Evolutionary conservation across 2,888 invertebrate genomes (phyloP), one percentile per base, ranked within the genome.

Genomic region (Phorcus lineatus): DNA sequence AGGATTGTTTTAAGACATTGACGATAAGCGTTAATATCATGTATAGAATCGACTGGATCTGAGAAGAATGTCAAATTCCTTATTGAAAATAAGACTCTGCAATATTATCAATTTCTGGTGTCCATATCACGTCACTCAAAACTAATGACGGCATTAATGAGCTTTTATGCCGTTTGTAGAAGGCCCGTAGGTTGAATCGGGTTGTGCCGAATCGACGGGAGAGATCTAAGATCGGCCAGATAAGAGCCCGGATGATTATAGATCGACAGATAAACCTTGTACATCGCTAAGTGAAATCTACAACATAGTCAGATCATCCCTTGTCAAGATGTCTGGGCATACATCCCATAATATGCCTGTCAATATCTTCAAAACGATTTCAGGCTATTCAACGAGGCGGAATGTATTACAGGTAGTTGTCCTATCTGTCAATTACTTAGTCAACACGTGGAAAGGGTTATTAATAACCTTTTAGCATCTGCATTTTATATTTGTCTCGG

Each of bases 231-330:
- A 62, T 62, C 28, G 22, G 24, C 24, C 28, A 62, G 62, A 62
- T 62, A 62, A 62, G 16, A 28, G 13, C 28, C 28, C 7, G n/a
- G 11, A 28, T 62, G 62, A 62, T 62, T 62, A 28, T 24, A 62
- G 62, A 62, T 62, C 28, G 62, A 62, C 62, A 62, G 62, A 62
- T 62, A 62, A 24, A 28, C n/a, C 28, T 28, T 62, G 62, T 62
- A 62, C 28, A 62, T 62, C 24, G 62, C 62, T 28, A 62, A 28
- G 28, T 62, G 62, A 62, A 62, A 62, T 62, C 28, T 62, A 62
- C 62, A 24, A 62, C 28, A 16, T 28, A 24, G 28, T 47, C 62
- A 11, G 24, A 28, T 62, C 62, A 24, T 62, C 28, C 17, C 28
- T 28, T 24, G 62, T 62, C 28, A 28, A 28, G 62, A 62, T 62